Conservation (phyloP, 2,888 invertebrate genomes). For the Drosophila villosipedis region DNA sequence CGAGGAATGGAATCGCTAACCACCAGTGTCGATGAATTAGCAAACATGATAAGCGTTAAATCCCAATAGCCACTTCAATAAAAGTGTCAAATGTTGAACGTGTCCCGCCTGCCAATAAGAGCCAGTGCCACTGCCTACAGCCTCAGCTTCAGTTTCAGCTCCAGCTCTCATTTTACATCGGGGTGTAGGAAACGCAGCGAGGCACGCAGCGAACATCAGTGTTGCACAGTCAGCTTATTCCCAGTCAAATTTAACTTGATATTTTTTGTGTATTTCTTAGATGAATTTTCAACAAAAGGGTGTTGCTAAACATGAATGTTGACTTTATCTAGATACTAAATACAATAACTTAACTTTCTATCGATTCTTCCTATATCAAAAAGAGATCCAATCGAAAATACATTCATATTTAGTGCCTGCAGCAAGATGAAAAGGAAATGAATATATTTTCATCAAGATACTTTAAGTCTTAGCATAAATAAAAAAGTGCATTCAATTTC, state of each 20-base stretch:
- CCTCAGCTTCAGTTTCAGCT: conserved; percentile 8
- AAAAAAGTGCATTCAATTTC: background rate
- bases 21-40: conserved; percentile 38
- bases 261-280: background rate
- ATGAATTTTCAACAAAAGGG: background rate
- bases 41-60: conserved; percentile 47
- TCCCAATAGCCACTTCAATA: conserved; percentile 44
- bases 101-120: conserved; percentile 36
- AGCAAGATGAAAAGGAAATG: background rate
- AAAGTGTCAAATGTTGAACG: conserved; percentile 55
- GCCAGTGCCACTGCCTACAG: conserved; percentile 40
- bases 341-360: background rate
- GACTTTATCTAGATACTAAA: background rate
- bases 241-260: background rate
- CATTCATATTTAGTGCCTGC: background rate
- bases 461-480: background rate
- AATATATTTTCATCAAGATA: background rate
- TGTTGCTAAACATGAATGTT: background rate
- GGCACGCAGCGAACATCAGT: background rate
- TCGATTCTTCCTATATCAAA: background rate
- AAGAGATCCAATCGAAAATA: background rate
- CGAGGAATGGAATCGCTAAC: conserved; percentile 7
- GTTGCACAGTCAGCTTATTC: background rate
- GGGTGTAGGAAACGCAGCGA: conserved; percentile 2
- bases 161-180: conserved; percentile 20